Evolutionary conservation across 1,140 invertebrate species (phyloP).

Genomic region (Orius laevigatus): DNA sequence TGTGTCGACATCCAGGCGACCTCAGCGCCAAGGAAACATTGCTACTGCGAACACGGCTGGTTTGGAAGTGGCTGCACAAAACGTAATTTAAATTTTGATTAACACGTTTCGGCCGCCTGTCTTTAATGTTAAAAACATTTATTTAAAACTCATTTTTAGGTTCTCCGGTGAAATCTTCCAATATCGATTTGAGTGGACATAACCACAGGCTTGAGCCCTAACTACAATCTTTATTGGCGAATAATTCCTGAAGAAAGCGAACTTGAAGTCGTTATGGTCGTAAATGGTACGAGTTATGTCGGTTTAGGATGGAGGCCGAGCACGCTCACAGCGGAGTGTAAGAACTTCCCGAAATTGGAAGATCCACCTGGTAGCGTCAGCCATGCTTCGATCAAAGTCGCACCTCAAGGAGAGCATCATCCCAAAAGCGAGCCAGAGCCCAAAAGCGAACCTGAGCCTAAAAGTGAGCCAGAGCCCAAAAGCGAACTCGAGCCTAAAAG

Average conservation of each 20-base stretch:
- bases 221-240: constrained; percentile 66
- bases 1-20: constrained; percentile 67
- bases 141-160: too few species aligned
- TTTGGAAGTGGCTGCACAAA: constrained; percentile 62
- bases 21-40: constrained; percentile 62
- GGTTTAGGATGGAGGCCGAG: constrained; percentile 68
- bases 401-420: too few species aligned
- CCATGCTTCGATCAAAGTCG: too few species aligned
- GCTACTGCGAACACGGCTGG: constrained; percentile 78
- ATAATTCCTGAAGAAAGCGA: constrained; percentile 62
- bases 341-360: constrained; percentile 47
- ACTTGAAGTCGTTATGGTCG: constrained; percentile 67
- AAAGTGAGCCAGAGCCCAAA: too few species aligned
- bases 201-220: too few species aligned
- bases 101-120: too few species aligned
- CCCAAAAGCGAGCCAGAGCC: too few species aligned
- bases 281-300: constrained; percentile 71
- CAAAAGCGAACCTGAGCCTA: too few species aligned
- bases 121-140: too few species aligned
- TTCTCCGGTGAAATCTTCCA: constrained; percentile 43
- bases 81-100: too few species aligned
- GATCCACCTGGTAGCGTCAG: constrained; percentile 25
- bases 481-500: too few species aligned
- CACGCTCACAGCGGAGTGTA: constrained; percentile 50
- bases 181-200: constrained; percentile 50